Evolutionary conservation across 2,113 vertebrate species (phyloP).

Genomic region (Peromyscus polionotus): DNA sequence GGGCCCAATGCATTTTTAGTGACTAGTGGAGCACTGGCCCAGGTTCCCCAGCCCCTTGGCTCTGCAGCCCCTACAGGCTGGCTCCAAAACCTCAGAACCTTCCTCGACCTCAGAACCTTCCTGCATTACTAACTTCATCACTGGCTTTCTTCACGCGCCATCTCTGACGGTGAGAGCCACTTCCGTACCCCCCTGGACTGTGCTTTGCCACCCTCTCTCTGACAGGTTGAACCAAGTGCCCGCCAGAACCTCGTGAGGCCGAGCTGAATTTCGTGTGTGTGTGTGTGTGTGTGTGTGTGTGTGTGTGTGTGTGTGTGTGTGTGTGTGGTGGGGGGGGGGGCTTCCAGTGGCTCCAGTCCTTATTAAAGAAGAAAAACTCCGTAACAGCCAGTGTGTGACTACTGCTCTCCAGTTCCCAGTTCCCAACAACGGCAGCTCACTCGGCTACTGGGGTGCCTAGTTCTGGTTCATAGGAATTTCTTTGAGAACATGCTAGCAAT

Average conservation of each 20-base stretch:
- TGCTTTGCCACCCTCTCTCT: not conserved
- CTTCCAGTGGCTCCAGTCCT: not conserved
- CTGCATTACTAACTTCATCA: not conserved
- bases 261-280: too few relatives aligned
- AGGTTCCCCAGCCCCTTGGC: not conserved
- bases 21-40: not conserved
- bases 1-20: not conserved
- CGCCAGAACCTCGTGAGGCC: too few relatives aligned
- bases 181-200: not conserved
- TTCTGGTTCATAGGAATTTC: constrained; percentile 45
- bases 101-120: not conserved
- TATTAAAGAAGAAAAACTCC: not conserved
- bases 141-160: not conserved
- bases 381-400: not conserved
- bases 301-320: not conserved
- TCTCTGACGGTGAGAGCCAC: not conserved
- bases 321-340: not conserved
- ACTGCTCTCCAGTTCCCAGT: constrained; percentile 26
- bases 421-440: not conserved
- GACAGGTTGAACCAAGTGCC: not conserved
- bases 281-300: too few relatives aligned
- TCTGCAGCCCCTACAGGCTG: not conserved
- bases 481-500: constrained; percentile 24
- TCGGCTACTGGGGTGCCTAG: not conserved
- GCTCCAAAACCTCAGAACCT: not conserved